phyloP scores from a whole-genome alignment of 2,113 vertebrate species.

The Rhinopomastus cyanomelas region DNA sequence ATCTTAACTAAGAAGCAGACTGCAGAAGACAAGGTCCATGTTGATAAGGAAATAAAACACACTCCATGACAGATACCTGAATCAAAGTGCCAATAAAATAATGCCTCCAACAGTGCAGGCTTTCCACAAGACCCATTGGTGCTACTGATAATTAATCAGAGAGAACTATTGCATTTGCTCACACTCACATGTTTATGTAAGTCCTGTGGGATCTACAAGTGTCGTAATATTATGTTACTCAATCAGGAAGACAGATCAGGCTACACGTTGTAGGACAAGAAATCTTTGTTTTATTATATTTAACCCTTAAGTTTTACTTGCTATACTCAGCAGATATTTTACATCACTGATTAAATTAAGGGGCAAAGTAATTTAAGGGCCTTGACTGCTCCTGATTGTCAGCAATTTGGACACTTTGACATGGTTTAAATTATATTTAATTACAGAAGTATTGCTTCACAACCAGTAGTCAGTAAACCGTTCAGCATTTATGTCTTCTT shows the following conservation, averaged over 20 bases:
- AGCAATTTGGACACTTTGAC: slow-evolving; percentile 2
- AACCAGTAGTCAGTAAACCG: not conserved
- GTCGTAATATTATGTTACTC: not conserved
- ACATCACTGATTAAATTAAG: slow-evolving; percentile 24
- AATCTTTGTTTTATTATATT: not conserved
- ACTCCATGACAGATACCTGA: not conserved
- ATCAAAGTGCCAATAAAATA: not conserved
- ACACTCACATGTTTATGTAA: not conserved
- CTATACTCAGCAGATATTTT: not conserved
- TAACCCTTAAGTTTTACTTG: not conserved
- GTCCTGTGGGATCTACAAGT: not conserved
- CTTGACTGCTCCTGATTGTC: slow-evolving; percentile 4
- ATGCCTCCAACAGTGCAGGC: not conserved
- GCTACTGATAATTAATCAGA: not conserved
- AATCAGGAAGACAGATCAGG: not conserved
- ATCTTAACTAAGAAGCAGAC: too few relatives aligned
- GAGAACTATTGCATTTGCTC: not conserved
- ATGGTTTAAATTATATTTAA: slow-evolving; percentile 8
- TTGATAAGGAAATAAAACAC: too few relatives aligned
- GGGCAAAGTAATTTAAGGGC: slow-evolving; percentile 7
- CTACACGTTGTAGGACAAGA: not conserved
- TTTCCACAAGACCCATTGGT: not conserved
- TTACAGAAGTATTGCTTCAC: slow-evolving; percentile 15
- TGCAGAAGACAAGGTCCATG: too few relatives aligned
- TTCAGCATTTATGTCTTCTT: not conserved